Percentiles rank a stretch among this genome's conserved stretches.
These are phyloP conservation scores for Idaea straminata DNA, from an alignment of 2,888 invertebrate genomes.

Conservation along the genomic window DNA sequence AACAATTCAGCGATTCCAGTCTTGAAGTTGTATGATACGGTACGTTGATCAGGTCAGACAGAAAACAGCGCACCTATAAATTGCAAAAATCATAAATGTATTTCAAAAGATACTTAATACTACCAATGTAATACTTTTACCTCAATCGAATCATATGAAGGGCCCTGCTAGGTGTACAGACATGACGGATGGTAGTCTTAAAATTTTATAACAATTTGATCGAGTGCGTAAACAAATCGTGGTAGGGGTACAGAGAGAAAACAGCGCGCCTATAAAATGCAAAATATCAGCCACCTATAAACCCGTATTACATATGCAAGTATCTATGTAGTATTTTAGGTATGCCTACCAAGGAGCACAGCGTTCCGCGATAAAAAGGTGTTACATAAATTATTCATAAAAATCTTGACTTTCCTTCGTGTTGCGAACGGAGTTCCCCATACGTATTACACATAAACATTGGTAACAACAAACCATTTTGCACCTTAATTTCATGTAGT, in stretches of 20 bases:
- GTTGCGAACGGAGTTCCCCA: constrained; percentile 18
- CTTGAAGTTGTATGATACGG: not conserved
- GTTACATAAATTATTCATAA: constrained; percentile 73
- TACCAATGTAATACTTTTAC: no score
- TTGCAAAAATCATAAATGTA: not conserved
- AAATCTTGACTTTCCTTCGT: constrained; percentile 57
- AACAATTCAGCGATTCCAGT: no score
- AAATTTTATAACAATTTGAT: not conserved
- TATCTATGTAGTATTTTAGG: not conserved
- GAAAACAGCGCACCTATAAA: not conserved
- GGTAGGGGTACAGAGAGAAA: not conserved
- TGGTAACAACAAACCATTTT: constrained; percentile 14
- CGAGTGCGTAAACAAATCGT: not conserved
- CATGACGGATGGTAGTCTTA: no score
- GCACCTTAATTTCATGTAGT: not conserved
- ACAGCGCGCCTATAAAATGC: not conserved
- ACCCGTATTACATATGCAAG: not conserved
- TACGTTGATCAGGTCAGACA: not conserved
- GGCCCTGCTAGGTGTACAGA: no score
- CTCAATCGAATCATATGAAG: no score
- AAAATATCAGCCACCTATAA: not conserved
- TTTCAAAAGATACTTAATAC: no score
- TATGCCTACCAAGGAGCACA: constrained; percentile 20
- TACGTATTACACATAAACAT: constrained; percentile 10
- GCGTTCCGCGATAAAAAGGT: constrained; percentile 54